phyloP scores from a whole-genome alignment of 2,888 invertebrate genomes.

The Auanema freiburgensis region DNA sequence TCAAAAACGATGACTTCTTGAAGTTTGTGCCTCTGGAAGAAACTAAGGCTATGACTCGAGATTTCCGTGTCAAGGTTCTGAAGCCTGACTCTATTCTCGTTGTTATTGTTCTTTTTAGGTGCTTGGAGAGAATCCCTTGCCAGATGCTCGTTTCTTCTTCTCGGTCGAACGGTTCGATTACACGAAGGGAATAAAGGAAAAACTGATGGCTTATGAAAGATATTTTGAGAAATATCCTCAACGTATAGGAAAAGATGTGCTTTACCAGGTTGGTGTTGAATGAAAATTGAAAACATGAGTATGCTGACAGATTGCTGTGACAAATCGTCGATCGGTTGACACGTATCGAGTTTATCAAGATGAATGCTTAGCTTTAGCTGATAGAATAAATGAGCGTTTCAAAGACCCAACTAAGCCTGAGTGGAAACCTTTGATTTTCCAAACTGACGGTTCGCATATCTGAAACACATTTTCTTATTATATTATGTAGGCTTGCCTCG shows the following conservation, averaged over 20 bases:
- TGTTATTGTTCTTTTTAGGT: slow-evolving; percentile 30
- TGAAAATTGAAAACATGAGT: not conserved
- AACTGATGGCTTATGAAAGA: slow-evolving; percentile 55
- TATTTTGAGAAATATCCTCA: slow-evolving; percentile 63
- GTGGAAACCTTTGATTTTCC: slow-evolving; percentile 63
- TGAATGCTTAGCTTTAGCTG: slow-evolving; percentile 59
- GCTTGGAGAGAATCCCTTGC: slow-evolving; percentile 50
- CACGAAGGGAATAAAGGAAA: slow-evolving; percentile 63
- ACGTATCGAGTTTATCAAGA: slow-evolving; percentile 64
- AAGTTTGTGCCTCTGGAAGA: slow-evolving; percentile 51
- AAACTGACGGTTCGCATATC: slow-evolving; percentile 52
- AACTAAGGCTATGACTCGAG: slow-evolving; percentile 12
- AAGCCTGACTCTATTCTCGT: not conserved
- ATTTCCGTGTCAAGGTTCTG: slow-evolving; percentile 7
- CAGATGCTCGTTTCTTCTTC: slow-evolving; percentile 59
- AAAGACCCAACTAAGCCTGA: slow-evolving; percentile 36
- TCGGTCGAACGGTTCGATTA: slow-evolving; percentile 64
- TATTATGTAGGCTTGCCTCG: slow-evolving; percentile 55
- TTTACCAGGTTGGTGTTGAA: slow-evolving; percentile 49
- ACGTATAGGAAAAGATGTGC: slow-evolving; percentile 62
- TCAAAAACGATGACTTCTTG: slow-evolving; percentile 64
- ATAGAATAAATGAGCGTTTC: slow-evolving; percentile 54
- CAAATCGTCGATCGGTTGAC: slow-evolving; percentile 63
- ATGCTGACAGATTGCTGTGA: slow-evolving; percentile 57
- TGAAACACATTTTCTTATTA: not conserved